phyloP scores from a whole-genome alignment of 2,888 invertebrate species.

The Philereme vetulata region DNA sequence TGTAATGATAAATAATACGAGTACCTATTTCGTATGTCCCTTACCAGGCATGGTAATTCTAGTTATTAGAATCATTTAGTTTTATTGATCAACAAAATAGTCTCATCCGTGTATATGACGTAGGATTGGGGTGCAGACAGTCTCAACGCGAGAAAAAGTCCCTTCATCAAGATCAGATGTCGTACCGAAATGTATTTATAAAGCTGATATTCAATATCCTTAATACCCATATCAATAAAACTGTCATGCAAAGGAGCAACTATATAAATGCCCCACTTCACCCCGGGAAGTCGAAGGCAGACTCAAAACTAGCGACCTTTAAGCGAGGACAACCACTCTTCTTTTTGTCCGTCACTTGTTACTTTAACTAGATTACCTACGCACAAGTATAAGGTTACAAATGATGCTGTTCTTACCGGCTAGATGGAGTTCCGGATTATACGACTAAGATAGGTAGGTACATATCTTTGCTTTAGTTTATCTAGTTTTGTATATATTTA shows the following conservation, averaged over 20 bases:
- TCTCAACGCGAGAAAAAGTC: too few species aligned
- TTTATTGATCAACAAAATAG: too few species aligned
- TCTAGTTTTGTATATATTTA: too few species aligned
- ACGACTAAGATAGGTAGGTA: neutral
- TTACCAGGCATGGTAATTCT: too few species aligned
- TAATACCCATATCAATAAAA: constrained; percentile 15
- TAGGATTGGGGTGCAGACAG: too few species aligned
- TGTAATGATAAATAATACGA: too few species aligned
- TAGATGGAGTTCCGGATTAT: constrained; percentile 13
- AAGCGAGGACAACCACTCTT: constrained; percentile 67
- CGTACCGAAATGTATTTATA: neutral
- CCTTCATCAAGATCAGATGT: neutral
- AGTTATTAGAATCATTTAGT: too few species aligned
- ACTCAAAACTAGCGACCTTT: constrained; percentile 65
- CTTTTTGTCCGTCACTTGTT: constrained; percentile 49
- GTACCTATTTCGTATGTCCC: too few species aligned
- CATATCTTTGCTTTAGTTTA: too few species aligned
- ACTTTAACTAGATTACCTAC: constrained; percentile 24
- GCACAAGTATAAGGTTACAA: constrained; percentile 3
- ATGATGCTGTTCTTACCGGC: neutral
- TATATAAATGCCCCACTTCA: constrained; percentile 36
- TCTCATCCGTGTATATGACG: too few species aligned
- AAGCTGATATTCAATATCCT: constrained; percentile 5
- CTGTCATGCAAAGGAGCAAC: constrained; percentile 9
- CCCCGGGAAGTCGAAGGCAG: constrained; percentile 53